Conservation (phyloP, 2,888 invertebrate genomes). For the Bombylius major region DNA sequence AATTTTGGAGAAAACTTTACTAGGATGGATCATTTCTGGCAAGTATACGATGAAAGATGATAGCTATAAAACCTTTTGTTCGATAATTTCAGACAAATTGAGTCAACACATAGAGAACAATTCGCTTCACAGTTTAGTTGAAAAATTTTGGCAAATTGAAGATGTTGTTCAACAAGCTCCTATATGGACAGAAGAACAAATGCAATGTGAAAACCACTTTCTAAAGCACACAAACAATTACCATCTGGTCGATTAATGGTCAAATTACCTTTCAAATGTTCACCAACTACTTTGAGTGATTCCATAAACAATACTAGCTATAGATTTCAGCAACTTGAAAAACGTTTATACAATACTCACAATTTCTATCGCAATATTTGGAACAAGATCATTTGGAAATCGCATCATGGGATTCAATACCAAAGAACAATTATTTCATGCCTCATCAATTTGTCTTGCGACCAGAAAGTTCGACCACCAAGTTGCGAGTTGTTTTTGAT, state of each 20-base stretch:
- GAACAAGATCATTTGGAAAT: conserved; percentile 1
- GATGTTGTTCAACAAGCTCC: not conserved
- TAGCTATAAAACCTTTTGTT: not conserved
- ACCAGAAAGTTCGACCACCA: conserved; percentile 6
- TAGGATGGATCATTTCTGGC: not conserved
- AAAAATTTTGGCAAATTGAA: not conserved
- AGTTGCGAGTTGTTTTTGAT: conserved; percentile 11
- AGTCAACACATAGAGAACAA: not conserved
- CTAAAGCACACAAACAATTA: too few species aligned
- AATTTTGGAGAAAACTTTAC: too few species aligned
- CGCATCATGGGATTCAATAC: not conserved
- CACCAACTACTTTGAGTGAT: too few species aligned
- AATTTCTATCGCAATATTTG: conserved; percentile 6
- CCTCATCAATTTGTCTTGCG: conserved; percentile 9
- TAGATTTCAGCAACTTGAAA: too few species aligned
- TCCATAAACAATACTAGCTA: too few species aligned
- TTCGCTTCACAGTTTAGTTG: not conserved
- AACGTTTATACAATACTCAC: not conserved
- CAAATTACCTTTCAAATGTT: too few species aligned
- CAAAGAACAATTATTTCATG: conserved; percentile 1
- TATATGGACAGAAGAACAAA: too few species aligned
- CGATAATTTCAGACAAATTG: too few species aligned
- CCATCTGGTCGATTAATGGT: too few species aligned
- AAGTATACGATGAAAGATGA: not conserved
- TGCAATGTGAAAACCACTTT: too few species aligned